Percentiles rank a stretch among this genome's conserved stretches.
Conservation (phyloP, 2,888 invertebrate species). For the Cephus pygmeus region DNA sequence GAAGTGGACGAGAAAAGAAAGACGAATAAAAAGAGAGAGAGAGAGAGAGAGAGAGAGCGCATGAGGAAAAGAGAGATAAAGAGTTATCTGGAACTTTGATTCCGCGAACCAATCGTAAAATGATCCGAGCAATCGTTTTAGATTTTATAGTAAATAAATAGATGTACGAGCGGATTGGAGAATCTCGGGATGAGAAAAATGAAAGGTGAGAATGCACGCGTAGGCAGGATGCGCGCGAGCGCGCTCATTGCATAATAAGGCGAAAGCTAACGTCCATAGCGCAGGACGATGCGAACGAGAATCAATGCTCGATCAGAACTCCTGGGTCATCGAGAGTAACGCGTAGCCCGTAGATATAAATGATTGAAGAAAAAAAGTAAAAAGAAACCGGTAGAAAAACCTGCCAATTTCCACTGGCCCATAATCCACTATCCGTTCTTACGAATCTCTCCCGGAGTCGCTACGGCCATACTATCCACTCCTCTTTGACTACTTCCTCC, state of each 20-base stretch:
- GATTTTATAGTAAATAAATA: not conserved
- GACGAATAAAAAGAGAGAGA: not conserved
- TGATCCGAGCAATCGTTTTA: not conserved
- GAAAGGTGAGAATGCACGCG: not conserved
- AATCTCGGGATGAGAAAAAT: not conserved
- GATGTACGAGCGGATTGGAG: not conserved
- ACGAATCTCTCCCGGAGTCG: conserved; percentile 31
- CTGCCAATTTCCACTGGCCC: conserved; percentile 38
- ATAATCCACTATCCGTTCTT: conserved; percentile 41
- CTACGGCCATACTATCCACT: conserved; percentile 1
- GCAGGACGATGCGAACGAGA: not conserved
- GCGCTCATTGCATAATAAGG: not conserved
- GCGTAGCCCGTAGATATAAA: not conserved
- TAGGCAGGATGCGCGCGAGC: not conserved
- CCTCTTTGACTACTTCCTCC: conserved; percentile 3
- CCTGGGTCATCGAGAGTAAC: not conserved
- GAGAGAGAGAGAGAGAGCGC: too few relatives aligned
- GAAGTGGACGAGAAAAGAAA: not conserved
- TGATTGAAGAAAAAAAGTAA: not conserved
- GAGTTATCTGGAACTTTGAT: not conserved
- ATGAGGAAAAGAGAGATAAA: too few relatives aligned
- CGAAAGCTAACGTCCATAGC: not conserved
- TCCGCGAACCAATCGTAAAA: not conserved
- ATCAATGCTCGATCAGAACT: not conserved
- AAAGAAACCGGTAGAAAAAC: conserved; percentile 30